These are phyloP conservation scores for Caenorhabditis japonica DNA, from an alignment of 2,888 invertebrate species.

Conservation along the genomic window DNA sequence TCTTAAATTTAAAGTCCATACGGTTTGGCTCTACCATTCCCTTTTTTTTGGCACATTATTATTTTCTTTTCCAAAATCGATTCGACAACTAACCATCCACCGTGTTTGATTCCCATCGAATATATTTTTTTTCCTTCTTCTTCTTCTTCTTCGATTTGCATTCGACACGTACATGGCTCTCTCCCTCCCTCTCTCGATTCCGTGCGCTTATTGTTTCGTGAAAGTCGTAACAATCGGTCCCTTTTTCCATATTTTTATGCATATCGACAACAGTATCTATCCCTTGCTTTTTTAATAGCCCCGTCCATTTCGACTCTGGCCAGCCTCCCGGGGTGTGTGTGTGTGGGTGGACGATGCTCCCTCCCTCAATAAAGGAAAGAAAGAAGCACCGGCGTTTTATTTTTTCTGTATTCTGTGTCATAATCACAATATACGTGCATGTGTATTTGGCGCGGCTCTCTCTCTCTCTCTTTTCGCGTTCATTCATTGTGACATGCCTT, in stretches of 20 bases:
- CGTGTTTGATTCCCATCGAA: constrained; percentile 9
- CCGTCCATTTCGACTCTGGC: background rate
- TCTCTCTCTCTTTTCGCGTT: constrained; percentile 3
- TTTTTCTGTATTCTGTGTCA: constrained; percentile 14
- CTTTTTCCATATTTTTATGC: constrained; percentile 4
- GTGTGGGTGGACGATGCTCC: background rate
- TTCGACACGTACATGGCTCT: no score
- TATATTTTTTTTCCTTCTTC: no score
- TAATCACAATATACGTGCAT: constrained; percentile 13
- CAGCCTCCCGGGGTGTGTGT: constrained; percentile 10
- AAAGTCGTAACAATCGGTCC: no score
- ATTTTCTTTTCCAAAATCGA: background rate
- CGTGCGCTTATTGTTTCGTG: background rate
- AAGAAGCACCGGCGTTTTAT: constrained; percentile 1
- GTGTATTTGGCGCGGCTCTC: constrained; percentile 1
- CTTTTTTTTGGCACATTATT: background rate
- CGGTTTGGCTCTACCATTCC: background rate
- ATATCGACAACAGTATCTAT: background rate
- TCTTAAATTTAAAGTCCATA: no score
- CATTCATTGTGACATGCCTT: no score
- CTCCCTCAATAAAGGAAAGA: background rate
- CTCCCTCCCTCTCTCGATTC: background rate
- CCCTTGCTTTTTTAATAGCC: constrained; percentile 14
- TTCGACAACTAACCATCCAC: background rate
- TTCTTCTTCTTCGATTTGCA: constrained; percentile 26